Base-by-base conservation (phyloP, 1,140 invertebrate genomes). In the Dinoponera quadriceps region DNA sequence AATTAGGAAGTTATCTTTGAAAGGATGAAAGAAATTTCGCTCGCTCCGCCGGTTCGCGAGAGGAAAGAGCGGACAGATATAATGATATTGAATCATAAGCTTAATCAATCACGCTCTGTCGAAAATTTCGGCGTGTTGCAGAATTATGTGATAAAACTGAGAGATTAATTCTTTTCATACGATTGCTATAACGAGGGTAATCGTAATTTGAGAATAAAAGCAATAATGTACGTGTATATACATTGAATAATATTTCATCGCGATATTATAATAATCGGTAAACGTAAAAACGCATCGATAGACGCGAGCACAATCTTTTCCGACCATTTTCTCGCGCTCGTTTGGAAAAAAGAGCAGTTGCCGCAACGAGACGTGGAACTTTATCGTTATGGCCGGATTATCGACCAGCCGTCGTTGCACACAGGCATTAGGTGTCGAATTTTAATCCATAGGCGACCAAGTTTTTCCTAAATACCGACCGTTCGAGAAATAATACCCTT, bases 361-460 rank as follows among this genome's bases (percentile, higher is more conserved):
- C 20, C 62, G 29, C 75, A 78, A 81, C 25, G 20, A 33, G 49
- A n/a, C 38, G 4, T 33, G 38, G 44, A 81, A 63, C 27, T 84
- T 85, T 85, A 84, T 84, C 75, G 75, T 86, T 82, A 73, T 73
- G 54, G 13, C 44, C 11, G 68, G 74, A 86, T 85, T 85, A 81
- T 62, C 49, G 65, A 51, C 33, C 80, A 77, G 59, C 29, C 33
- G 18, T 75, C 54, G 13, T 62, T 38, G 54, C 33, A 51, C 27
- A 33, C 29, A 20, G 14, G 38, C 13, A 49, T 73, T 33, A 59
- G 14, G 9, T 72, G 54, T 25, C 14, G 62, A 18, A 62, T 77
- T 66, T 49, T 62, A 69, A 51, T 85, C 62, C 25, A 13, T 2
- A 44, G 44, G 11, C 54, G 44, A 7, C 38, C 48, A 59, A 75